Base-by-base conservation (phyloP, 2,113 vertebrate genomes). In the Rutilus rutilus region DNA sequence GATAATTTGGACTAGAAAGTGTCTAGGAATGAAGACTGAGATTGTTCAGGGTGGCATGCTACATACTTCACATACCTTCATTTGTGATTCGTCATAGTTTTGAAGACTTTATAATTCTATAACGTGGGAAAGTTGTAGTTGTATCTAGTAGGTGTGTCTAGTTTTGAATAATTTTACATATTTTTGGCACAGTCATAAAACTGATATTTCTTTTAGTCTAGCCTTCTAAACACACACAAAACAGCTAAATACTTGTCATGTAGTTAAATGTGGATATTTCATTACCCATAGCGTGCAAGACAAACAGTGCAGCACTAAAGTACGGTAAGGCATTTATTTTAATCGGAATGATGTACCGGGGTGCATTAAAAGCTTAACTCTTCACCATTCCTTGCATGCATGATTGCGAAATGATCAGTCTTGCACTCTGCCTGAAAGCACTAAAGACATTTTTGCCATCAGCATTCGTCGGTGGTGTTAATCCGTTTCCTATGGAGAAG, bases 341-440 rank as follows among this genome's bases (percentile, higher is more conserved):
- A 84, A 71, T 76, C 50, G 71, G 30, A 27, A 47, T 62, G 69
- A 69, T 79, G 39, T 75, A 47, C 73, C 83, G 69, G 81, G 71
- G 75, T 93, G 89, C 89, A 93, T 94, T 94, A 92, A 91, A 89
- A 92, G 92, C 92, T 94, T 93, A 94, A 91, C 89, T 93, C 93
- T 93, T 94, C 91, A 93, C 91, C 91, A 62, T 93, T 90, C 90
- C 87, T 85, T 91, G 91, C 75, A 25, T 19, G 73, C 15, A 76
- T 39, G 33, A 85, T 76, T 60, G 77, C 73, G 91, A 75, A 82
- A 57, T 74, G 74, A 75, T 67, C 89, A 92, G 89, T 87, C 59
- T 25, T 84, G 73, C 80, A 87, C 36, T 81, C 39, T 69, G 64
- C 19, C 67, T 83, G 67, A 83, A 83, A 83, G 82, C 82, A 73